Evolutionary conservation across 2,888 invertebrate species (phyloP), one percentile per base, ranked within the genome.

Genomic region (Lobophora halterata): DNA sequence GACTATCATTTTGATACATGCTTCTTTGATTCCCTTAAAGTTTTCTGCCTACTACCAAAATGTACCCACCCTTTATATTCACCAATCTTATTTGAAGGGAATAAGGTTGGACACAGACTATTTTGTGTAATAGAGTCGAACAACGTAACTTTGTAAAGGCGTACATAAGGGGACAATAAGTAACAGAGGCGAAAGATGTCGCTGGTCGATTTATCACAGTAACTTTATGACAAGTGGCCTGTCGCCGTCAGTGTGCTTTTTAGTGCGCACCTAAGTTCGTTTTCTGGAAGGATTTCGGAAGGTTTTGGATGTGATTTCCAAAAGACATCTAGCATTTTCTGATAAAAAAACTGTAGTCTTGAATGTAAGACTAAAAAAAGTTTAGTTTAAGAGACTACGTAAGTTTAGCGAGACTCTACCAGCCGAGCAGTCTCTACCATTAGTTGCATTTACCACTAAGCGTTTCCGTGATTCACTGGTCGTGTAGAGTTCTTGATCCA

Each of bases 211-310:
- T 86, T 85, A 85, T 86, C 85, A 83, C 71, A 52, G 71, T 66
- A 71, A 76, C 77, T 81, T 53, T 76, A 78, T 81, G 85, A 85
- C 81, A 80, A 86, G 86, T 83, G 80, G 76, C 71, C 79, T 65
- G 85, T 83, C 85, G 49, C 37, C 45, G 51, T 28, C 86, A 86
- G 79, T 80, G 75, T 72, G 79, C 75, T 83, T 81, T 86, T 83
- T 81, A 79, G 74, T 72, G 66, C 58, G 63, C 64, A 65, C 65
- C 68, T 65, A 52, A 58, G 46, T 29, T 28, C 32, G 46, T 49
- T 40, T 49, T 50, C 43, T 24, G 30, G 33, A 23, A 24, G 33
- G 55, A 56, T 38, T 46, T 16, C 35, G 25, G 46, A 55, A 46
- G 40, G 24, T 21, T 18, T 47, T 43, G 44, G 46, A 47, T 25